Evolutionary conservation across 2,113 vertebrate genomes (phyloP).

Genomic region (Tragulus kanchil): DNA sequence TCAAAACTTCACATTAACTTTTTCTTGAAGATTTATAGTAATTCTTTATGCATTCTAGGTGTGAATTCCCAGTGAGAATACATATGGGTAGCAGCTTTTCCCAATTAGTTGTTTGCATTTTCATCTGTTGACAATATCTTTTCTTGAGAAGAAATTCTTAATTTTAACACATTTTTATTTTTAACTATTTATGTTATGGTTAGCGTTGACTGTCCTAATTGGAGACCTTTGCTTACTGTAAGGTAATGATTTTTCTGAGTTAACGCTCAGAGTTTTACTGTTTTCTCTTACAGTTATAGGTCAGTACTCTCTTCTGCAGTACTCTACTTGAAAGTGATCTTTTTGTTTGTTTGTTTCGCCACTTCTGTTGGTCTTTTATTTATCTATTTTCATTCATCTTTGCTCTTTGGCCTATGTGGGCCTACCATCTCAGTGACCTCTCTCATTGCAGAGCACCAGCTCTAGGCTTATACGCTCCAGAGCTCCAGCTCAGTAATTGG

Average conservation of each 20-base stretch:
- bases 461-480: no score
- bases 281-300: neutral
- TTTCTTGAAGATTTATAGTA: neutral
- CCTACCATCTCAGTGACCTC: no score
- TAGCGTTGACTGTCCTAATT: neutral
- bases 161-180: conserved; percentile 7
- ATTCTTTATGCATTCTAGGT: neutral
- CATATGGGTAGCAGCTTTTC: neutral
- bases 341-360: neutral
- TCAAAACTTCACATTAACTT: neutral
- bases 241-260: neutral
- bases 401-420: no score
- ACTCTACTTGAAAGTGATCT: neutral
- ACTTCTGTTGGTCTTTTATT: no score
- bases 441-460: no score
- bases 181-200: conserved; percentile 24
- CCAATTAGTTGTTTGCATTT: neutral
- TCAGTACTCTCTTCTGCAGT: neutral
- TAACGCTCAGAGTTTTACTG: neutral
- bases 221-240: neutral
- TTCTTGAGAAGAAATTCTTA: conserved; percentile 5
- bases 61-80: neutral
- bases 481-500: no score
- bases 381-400: no score
- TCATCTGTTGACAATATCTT: neutral